Conservation (phyloP, 2,888 invertebrate genomes). For the Trissonchulus latispiculum region DNA sequence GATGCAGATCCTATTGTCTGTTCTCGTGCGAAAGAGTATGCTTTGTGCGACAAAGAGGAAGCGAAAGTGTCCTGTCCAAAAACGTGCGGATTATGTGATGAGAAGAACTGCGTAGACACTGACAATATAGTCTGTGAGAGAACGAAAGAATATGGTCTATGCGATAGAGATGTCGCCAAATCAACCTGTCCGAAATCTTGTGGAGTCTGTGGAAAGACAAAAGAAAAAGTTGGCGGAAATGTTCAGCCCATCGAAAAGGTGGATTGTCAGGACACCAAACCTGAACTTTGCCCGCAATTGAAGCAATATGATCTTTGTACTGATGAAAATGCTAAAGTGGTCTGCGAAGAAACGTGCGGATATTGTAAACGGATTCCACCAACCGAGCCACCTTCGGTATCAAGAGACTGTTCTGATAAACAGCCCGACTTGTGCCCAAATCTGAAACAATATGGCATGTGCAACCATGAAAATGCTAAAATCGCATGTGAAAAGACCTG, state of each 20-base stretch:
- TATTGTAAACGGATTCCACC: too few relatives aligned
- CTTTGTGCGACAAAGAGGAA: background rate
- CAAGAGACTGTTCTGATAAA: too few relatives aligned
- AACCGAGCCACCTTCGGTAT: too few relatives aligned
- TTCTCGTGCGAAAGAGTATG: background rate
- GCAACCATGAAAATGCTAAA: background rate
- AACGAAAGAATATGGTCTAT: background rate
- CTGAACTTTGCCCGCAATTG: background rate
- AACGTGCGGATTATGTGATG: background rate
- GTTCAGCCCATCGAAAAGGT: too few relatives aligned
- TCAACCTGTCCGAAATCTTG: background rate
- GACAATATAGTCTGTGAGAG: background rate
- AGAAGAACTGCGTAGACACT: background rate
- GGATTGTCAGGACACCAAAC: background rate
- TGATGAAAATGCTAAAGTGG: background rate
- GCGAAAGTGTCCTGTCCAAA: background rate
- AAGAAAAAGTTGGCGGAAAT: background rate
- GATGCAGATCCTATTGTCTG: background rate
- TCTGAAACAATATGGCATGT: background rate
- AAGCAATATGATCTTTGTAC: background rate
- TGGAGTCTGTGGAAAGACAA: background rate
- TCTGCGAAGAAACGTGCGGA: background rate
- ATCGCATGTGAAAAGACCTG: too few relatives aligned
- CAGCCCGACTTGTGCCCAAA: too few relatives aligned
- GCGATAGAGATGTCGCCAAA: background rate